phyloP scores from a whole-genome alignment of 2,113 vertebrate genomes.

The Calyptomena viridis region DNA sequence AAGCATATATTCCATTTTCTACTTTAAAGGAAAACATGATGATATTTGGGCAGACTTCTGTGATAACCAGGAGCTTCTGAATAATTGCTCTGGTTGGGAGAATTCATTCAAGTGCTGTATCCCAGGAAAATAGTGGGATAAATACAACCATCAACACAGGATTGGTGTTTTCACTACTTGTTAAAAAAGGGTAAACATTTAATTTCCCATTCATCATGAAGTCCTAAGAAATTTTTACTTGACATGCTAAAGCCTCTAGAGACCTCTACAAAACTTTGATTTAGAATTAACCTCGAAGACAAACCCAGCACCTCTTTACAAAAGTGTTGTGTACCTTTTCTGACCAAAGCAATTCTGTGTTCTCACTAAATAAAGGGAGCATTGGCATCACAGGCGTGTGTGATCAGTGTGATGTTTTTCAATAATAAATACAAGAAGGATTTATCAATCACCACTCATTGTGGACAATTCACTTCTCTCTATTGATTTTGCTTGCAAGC shows the following conservation, averaged over 20 bases:
- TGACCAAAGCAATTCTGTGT: neutral
- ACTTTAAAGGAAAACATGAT: neutral
- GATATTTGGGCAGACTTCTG: neutral
- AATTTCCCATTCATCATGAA: neutral
- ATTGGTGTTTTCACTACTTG: neutral
- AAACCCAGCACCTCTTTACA: neutral
- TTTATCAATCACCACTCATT: neutral
- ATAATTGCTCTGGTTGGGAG: neutral
- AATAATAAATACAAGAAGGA: slow-evolving; percentile 8
- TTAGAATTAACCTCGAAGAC: neutral
- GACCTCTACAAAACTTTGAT: neutral
- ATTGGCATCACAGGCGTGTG: neutral
- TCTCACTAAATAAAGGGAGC: neutral
- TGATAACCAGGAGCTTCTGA: neutral
- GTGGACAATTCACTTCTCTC: slow-evolving; percentile 26
- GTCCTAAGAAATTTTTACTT: neutral
- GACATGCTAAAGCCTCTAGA: neutral
- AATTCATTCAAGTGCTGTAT: neutral
- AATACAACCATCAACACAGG: neutral
- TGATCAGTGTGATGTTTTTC: neutral
- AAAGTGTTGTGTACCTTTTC: neutral
- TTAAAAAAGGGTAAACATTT: neutral
- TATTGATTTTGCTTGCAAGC: slow-evolving; percentile 25
- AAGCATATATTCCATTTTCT: neutral
- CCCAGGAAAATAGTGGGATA: neutral